phyloP scores from a whole-genome alignment of 2,888 invertebrate genomes.

The Fragum sueziense region DNA sequence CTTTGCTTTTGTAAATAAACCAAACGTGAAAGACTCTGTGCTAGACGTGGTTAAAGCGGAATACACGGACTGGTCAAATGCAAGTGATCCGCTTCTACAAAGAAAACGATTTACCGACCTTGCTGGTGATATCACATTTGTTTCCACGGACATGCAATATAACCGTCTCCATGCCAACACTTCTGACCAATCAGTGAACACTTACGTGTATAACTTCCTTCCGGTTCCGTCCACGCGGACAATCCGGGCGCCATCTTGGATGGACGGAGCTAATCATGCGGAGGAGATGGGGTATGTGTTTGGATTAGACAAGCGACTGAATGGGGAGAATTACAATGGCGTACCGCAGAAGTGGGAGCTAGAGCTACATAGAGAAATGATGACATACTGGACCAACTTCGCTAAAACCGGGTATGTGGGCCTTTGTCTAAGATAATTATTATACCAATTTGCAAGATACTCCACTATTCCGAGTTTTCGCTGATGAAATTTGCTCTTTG shows the following conservation, averaged over 20 bases:
- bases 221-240: constrained; percentile 2
- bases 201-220: constrained; percentile 19
- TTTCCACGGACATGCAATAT: not conserved
- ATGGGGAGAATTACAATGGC: not conserved
- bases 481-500: no score
- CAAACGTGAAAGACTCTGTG: not conserved
- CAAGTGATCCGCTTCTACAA: constrained; percentile 1
- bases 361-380: not conserved
- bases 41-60: constrained; percentile 11
- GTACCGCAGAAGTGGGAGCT: constrained; percentile 15
- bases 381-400: constrained; percentile 29
- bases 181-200: not conserved
- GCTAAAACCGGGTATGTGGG: constrained; percentile 31
- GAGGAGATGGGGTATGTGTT: constrained; percentile 25
- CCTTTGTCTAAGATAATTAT: no score
- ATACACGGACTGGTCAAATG: constrained; percentile 34
- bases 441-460: no score
- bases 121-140: constrained; percentile 5
- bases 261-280: constrained; percentile 9
- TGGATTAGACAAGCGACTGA: constrained; percentile 6
- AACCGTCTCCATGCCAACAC: constrained; percentile 17
- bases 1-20: constrained; percentile 4
- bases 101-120: constrained; percentile 18
- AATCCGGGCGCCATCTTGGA: constrained; percentile 20
- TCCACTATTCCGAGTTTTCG: no score